Conservation (phyloP, 35 echinoderm and acorn worm genomes). For the Apostichopus californicus region DNA sequence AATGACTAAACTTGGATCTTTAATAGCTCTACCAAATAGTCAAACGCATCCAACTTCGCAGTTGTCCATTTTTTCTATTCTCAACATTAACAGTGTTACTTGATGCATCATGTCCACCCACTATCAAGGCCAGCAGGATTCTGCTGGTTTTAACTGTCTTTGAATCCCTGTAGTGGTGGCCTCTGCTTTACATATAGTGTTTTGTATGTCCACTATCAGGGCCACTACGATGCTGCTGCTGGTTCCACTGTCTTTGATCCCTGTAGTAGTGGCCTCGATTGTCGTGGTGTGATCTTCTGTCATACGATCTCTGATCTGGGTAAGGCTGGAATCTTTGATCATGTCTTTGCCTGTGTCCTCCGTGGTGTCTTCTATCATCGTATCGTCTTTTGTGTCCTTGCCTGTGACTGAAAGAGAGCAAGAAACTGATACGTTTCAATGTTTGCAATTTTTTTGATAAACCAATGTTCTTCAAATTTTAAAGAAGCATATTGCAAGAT, state of each 20-base stretch:
- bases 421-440: not conserved
- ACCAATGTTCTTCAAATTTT: not conserved
- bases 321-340: not conserved
- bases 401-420: not conserved
- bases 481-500: not conserved
- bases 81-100: no score
- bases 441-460: not conserved
- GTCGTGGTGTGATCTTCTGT: not conserved
- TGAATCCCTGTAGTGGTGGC: not conserved
- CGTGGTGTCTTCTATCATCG: not conserved
- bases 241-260: not conserved
- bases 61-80: no score
- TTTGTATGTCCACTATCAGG: not conserved
- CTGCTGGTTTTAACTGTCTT: not conserved
- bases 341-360: not conserved
- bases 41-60: no score
- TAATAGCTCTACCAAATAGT: no score
- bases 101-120: not conserved
- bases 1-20: no score
- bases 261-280: not conserved
- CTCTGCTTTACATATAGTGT: not conserved
- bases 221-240: not conserved
- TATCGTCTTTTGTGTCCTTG: slow-evolving; percentile 25
- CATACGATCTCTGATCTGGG: not conserved
- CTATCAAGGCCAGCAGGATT: not conserved